Conservation (phyloP, 2,888 invertebrate species). For the Pharmacophagus antenor region DNA sequence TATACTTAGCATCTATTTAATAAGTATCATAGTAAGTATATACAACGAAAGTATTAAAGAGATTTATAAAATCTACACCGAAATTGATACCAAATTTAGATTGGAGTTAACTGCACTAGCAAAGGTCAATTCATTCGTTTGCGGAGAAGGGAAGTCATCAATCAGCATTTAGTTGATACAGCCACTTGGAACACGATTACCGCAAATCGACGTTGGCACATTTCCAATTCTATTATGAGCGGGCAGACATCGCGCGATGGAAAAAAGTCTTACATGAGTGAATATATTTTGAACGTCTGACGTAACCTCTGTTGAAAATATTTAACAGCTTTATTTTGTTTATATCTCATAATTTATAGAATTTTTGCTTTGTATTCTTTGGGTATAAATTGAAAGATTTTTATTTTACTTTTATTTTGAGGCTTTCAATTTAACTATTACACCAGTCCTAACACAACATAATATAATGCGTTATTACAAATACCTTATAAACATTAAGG, state of each 20-base stretch:
- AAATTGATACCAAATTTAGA: slow-evolving; percentile 42
- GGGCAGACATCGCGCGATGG: slow-evolving; percentile 37
- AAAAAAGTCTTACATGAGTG: slow-evolving; percentile 36
- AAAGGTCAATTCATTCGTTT: slow-evolving; percentile 58
- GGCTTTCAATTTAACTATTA: no score
- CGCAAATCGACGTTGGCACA: slow-evolving; percentile 63
- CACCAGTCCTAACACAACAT: no score
- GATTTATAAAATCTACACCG: slow-evolving; percentile 21
- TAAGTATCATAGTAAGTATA: no score
- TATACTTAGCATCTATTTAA: background rate
- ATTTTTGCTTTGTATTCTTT: no score
- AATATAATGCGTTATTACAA: no score
- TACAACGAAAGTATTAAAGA: background rate
- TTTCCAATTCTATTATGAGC: slow-evolving; percentile 60
- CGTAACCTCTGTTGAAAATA: slow-evolving; percentile 24
- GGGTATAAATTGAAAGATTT: no score
- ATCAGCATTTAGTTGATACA: slow-evolving; percentile 70
- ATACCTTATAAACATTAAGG: no score
- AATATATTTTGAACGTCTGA: slow-evolving; percentile 32
- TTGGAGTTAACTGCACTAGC: slow-evolving; percentile 46
- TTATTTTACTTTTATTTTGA: no score
- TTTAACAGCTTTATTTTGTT: slow-evolving; percentile 20
- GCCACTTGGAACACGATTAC: slow-evolving; percentile 69
- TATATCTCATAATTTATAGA: slow-evolving; percentile 1
- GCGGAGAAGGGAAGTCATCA: slow-evolving; percentile 63